A percentile compares a stretch with the other conserved stretches of the same genome.
phyloP scores from a whole-genome alignment of 2,888 invertebrate genomes.

The Aproaerema taeniolella region DNA sequence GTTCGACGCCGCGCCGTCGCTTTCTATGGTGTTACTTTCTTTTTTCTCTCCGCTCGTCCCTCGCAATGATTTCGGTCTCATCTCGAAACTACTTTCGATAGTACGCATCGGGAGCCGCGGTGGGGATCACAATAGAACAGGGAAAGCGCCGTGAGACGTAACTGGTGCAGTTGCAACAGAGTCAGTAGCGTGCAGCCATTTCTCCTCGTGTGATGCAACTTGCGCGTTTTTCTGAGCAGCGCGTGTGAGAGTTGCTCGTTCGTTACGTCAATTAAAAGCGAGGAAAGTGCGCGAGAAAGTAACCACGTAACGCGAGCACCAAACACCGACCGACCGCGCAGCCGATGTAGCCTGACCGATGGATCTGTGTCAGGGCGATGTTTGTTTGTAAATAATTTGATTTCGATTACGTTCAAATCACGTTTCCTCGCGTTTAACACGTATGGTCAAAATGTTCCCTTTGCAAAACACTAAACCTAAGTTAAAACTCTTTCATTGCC shows the following conservation, averaged over 20 bases:
- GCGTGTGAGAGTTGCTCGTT: constrained; percentile 68
- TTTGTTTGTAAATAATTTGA: constrained; percentile 65
- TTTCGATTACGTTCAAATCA: constrained; percentile 34
- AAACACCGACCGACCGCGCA: constrained; percentile 36
- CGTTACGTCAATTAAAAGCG: constrained; percentile 73
- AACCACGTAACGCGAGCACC: constrained; percentile 53
- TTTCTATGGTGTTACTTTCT: constrained; percentile 74
- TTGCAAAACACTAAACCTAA: not conserved
- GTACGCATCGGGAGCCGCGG: constrained; percentile 22
- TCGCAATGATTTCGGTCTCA: constrained; percentile 43
- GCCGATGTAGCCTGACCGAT: constrained; percentile 31
- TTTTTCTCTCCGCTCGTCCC: constrained; percentile 54
- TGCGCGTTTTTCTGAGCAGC: constrained; percentile 59
- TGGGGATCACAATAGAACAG: constrained; percentile 57
- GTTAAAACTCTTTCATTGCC: too few relatives aligned
- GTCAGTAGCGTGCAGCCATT: constrained; percentile 68
- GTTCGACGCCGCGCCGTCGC: constrained; percentile 58
- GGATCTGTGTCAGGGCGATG: constrained; percentile 62
- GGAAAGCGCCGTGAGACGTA: constrained; percentile 59
- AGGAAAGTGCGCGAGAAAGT: constrained; percentile 74
- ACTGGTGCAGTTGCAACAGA: constrained; percentile 65
- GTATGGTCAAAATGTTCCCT: not conserved
- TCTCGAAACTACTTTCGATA: constrained; percentile 36
- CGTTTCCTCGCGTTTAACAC: constrained; percentile 25
- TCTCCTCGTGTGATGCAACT: constrained; percentile 72